phyloP scores from a whole-genome alignment of 2,888 invertebrate species.

The Heteromyza rotundicornis region DNA sequence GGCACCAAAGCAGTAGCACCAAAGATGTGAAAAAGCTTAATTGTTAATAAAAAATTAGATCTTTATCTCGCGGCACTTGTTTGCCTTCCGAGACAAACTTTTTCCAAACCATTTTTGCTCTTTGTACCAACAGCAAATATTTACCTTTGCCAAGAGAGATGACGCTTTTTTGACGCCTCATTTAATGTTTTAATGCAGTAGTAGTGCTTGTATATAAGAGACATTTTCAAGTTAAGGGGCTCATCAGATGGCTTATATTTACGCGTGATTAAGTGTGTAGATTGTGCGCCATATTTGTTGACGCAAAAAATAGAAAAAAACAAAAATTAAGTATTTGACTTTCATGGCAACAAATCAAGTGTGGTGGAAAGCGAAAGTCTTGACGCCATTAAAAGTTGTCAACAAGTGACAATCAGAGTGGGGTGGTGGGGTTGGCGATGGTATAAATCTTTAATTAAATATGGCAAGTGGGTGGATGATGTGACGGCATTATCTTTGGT shows the following conservation, averaged over 20 bases:
- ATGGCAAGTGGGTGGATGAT: not conserved
- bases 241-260: no score
- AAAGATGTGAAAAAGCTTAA: slow-evolving; percentile 52
- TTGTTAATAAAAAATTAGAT: slow-evolving; percentile 54
- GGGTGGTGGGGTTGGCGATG: no score
- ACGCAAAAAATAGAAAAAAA: no score
- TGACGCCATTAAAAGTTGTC: slow-evolving; percentile 50
- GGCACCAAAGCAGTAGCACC: slow-evolving; percentile 38
- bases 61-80: slow-evolving; percentile 49
- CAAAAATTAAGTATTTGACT: no score
- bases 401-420: slow-evolving; percentile 16
- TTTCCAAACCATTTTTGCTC: slow-evolving; percentile 31
- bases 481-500: not conserved
- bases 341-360: not conserved
- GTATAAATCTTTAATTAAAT: not conserved
- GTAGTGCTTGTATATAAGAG: slow-evolving; percentile 30
- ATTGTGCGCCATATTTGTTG: slow-evolving; percentile 45
- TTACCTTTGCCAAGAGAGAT: no score
- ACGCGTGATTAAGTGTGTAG: slow-evolving; percentile 29
- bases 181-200: slow-evolving; percentile 36
- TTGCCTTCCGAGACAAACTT: slow-evolving; percentile 47
- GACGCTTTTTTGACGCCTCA: slow-evolving; percentile 49
- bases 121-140: slow-evolving; percentile 43
- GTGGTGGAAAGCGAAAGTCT: slow-evolving; percentile 51
- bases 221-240: no score